phyloP scores from a whole-genome alignment of 2,888 invertebrate genomes.

The Tetranychus piercei region DNA sequence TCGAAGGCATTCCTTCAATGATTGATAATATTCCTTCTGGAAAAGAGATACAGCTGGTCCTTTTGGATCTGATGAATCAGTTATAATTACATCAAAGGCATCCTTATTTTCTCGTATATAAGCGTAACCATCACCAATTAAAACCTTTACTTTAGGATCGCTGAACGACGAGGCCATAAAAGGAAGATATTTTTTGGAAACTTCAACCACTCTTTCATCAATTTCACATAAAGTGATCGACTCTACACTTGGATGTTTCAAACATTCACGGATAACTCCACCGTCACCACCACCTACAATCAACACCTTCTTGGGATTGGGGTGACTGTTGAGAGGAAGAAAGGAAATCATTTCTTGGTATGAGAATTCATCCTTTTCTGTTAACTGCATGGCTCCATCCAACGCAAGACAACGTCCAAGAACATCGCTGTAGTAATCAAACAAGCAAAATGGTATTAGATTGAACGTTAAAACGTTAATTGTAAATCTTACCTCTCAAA shows the following conservation, averaged over 20 bases:
- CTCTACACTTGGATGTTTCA: conserved; percentile 74
- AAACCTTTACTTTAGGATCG: conserved; percentile 59
- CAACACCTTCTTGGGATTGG: conserved; percentile 59
- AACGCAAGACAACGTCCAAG: conserved; percentile 72
- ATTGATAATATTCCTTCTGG: conserved; percentile 58
- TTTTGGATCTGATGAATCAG: conserved; percentile 91
- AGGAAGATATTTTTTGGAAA: conserved; percentile 45
- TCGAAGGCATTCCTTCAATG: conserved; percentile 63
- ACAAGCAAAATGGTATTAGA: neutral
- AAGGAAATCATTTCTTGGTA: conserved; percentile 98
- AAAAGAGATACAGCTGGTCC: conserved; percentile 52
- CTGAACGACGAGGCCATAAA: conserved; percentile 30
- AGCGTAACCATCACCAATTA: conserved; percentile 81
- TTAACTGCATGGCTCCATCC: conserved; percentile 92
- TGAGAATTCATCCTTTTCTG: conserved; percentile 83
- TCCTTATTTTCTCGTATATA: conserved; percentile 64
- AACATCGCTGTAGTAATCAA: conserved; percentile 39
- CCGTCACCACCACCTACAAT: conserved; percentile 98
- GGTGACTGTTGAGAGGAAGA: conserved; percentile 73
- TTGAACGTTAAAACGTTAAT: neutral
- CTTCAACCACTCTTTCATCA: conserved; percentile 68
- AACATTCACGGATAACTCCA: conserved; percentile 83
- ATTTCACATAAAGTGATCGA: conserved; percentile 82
- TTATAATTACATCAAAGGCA: conserved; percentile 90
- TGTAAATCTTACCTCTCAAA: conserved; percentile 48